Conservation (phyloP, 2,888 invertebrate genomes). For the Bruchidius siliquastri region DNA sequence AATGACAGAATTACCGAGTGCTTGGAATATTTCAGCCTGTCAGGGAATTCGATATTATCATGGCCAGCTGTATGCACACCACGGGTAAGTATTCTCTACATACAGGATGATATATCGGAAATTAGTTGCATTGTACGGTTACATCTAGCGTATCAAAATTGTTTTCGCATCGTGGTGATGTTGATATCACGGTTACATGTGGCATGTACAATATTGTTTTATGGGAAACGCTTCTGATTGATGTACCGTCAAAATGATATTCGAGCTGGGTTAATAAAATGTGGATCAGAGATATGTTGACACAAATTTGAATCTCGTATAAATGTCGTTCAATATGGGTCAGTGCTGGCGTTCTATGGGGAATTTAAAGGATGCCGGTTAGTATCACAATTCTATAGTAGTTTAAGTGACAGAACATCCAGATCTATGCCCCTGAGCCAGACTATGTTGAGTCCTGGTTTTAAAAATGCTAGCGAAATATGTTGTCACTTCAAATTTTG, state of each 20-base stretch:
- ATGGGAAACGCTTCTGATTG: neutral
- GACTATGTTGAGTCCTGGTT: no score
- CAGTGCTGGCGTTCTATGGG: no score
- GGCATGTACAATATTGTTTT: neutral
- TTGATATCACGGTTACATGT: neutral
- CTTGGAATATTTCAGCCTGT: conserved; percentile 25
- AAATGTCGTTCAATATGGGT: no score
- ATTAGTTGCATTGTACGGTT: neutral
- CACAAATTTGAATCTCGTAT: neutral
- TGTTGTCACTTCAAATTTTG: no score
- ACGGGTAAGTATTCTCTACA: neutral
- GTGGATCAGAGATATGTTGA: neutral
- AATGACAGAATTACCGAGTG: conserved; percentile 28
- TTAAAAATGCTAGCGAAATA: no score
- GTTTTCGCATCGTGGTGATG: neutral
- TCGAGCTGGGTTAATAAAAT: neutral
- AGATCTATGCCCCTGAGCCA: no score
- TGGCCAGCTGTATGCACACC: conserved; percentile 5
- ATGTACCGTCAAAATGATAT: neutral
- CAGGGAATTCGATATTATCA: conserved; percentile 26
- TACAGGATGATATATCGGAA: neutral
- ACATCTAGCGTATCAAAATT: neutral
- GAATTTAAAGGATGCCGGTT: no score
- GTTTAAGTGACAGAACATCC: no score
- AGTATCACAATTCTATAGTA: no score